Evolutionary conservation across 2,113 vertebrate species (phyloP).

Genomic region (Salvelinus sp.): DNA sequence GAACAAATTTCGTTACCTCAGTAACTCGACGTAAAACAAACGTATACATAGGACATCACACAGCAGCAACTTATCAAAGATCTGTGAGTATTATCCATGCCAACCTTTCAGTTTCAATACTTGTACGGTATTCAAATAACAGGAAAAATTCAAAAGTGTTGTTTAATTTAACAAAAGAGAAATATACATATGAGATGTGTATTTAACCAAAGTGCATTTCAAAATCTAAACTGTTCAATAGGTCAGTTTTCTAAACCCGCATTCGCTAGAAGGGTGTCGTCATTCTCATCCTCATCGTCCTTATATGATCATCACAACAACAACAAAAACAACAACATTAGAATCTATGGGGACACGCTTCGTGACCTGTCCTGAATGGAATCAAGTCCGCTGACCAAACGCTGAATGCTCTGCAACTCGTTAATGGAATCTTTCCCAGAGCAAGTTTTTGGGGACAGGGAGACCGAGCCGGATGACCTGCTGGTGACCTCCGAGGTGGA

Average conservation of each 20-base stretch:
- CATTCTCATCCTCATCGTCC: conserved; percentile 32
- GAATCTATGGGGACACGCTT: conserved; percentile 84
- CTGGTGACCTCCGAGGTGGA: conserved; percentile 92
- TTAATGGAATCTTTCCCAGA: conserved; percentile 87
- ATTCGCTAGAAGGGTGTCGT: conserved; percentile 53
- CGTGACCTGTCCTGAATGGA: conserved; percentile 87
- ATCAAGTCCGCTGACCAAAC: conserved; percentile 93
- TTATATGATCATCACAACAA: conserved; percentile 45
- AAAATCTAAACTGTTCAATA: conserved; percentile 68
- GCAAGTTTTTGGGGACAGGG: conserved; percentile 88
- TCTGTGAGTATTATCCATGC: conserved; percentile 60
- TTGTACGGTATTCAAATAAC: conserved; percentile 77
- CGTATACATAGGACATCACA: conserved; percentile 50
- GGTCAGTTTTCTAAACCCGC: conserved; percentile 60
- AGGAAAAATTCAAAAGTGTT: conserved; percentile 41
- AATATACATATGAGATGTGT: conserved; percentile 65
- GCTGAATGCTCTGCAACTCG: conserved; percentile 96
- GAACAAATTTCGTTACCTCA: conserved; percentile 42
- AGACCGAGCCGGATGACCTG: conserved; percentile 86
- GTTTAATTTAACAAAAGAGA: conserved; percentile 70
- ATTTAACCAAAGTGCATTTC: conserved; percentile 81
- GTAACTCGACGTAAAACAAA: conserved; percentile 56
- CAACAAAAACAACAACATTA: conserved; percentile 25
- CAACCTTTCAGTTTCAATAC: conserved; percentile 78
- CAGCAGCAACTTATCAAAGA: conserved; percentile 73